Base-by-base conservation (phyloP, 2,113 vertebrate genomes). In the Serinus canaria region DNA sequence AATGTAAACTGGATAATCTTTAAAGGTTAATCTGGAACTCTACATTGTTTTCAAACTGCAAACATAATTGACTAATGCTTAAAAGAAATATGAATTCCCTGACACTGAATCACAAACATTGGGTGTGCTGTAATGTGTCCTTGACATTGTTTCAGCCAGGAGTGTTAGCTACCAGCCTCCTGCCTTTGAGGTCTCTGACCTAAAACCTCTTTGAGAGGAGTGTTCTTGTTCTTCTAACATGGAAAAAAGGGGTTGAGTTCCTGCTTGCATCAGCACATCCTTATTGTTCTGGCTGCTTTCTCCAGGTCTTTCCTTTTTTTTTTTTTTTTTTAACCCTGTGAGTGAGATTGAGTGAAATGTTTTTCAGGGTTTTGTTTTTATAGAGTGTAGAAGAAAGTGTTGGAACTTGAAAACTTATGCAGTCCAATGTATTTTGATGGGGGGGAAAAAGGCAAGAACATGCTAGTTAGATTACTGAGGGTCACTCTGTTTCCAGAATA, bases 241-340 rank as follows among this genome's bases (percentile, higher is more conserved):
- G 60, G 50, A 69, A 70, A 68, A 68, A 72, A 56, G 50, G 10
- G 3, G 2, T 47, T 72, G 41, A 56, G 59, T 90, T 93, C 58
- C 91, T 92, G 91, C 49, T 85, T 79, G 44, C 62, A 90, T 88
- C 67, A 85, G 75, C 60, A 89, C 50, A 49, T 91, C 64, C 70
- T 68, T 85, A 60, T 55, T 88, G 67, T 90, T 90, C 47, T 87
- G 70, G 16, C 39, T 89, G 55, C 27, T 67, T 84, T 89, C 41
- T 89, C 46, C 23, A 41, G 21, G 15, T 35, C 16, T 50, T 22
- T 17, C 6, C 9, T 39, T 37, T 37, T 55, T 77, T 5, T 56
- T 33, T 41, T 52, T 47, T 63, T 52, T 69, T 59, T 46, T 63
- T 2, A 66, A 47, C 50, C 4, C 11, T 46, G 9, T 15, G 14